A percentile compares a stretch with the other conserved stretches of the same genome.
These are phyloP conservation scores for Trachemys scripta DNA, from an alignment of 2,113 vertebrate genomes.

Conservation along the genomic window DNA sequence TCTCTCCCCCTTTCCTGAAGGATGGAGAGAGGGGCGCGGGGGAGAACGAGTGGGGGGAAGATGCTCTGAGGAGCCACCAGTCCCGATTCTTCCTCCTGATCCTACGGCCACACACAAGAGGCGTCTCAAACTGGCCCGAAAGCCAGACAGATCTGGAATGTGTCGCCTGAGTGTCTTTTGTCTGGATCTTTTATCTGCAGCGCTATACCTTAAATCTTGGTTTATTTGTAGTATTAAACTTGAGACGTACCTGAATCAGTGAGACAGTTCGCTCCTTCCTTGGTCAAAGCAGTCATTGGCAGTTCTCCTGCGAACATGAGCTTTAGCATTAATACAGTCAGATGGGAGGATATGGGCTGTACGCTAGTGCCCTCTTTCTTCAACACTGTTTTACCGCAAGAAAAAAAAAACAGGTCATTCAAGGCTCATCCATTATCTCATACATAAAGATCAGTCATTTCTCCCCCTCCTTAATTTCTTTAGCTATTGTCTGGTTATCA, in stretches of 20 bases:
- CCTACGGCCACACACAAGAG: neutral
- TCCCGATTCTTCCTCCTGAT: slow-evolving; percentile 3
- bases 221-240: slow-evolving; percentile 1
- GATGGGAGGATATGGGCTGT: slow-evolving; percentile 80
- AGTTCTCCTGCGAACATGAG: slow-evolving; percentile 75
- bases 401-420: slow-evolving; percentile 89
- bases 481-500: slow-evolving; percentile 17
- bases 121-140: slow-evolving; percentile 3
- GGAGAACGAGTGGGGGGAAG: neutral
- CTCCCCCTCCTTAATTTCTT: slow-evolving; percentile 47
- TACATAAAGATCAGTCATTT: slow-evolving; percentile 67
- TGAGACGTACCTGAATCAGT: slow-evolving; percentile 82
- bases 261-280: slow-evolving; percentile 79
- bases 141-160: slow-evolving; percentile 4
- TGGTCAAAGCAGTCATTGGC: slow-evolving; percentile 75
- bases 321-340: slow-evolving; percentile 75
- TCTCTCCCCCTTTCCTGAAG: slow-evolving; percentile 47
- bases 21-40: slow-evolving; percentile 32
- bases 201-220: neutral
- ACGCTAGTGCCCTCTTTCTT: slow-evolving; percentile 92
- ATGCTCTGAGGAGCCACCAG: neutral
- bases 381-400: slow-evolving; percentile 87
- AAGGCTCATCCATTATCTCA: slow-evolving; percentile 83
- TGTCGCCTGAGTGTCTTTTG: neutral
- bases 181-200: neutral